These are phyloP conservation scores for Drosophila paranaensis DNA, from an alignment of 2,888 invertebrate species.

Conservation along the genomic window DNA sequence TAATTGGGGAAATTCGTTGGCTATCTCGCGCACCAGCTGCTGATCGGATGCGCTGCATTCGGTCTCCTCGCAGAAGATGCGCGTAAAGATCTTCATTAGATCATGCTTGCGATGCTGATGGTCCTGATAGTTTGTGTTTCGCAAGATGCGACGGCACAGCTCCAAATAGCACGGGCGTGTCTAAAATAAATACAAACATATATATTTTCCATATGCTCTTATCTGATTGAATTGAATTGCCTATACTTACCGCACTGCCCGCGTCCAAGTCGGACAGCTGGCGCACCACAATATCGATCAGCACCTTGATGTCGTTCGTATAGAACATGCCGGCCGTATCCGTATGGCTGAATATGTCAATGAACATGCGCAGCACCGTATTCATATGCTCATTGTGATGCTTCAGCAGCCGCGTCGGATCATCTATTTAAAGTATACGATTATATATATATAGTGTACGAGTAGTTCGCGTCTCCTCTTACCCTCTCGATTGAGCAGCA, in stretches of 20 bases:
- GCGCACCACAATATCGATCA: constrained; percentile 96
- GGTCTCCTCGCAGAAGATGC: constrained; percentile 94
- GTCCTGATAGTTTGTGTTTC: constrained; percentile 92
- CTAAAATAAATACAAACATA: constrained; percentile 83
- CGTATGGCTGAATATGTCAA: constrained; percentile 92
- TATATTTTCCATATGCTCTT: background rate
- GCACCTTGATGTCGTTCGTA: constrained; percentile 96
- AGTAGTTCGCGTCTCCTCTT: constrained; percentile 27
- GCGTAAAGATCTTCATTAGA: constrained; percentile 92
- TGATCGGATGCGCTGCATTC: constrained; percentile 91
- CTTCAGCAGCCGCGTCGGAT: constrained; percentile 94
- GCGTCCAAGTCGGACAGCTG: constrained; percentile 95
- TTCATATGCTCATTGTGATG: constrained; percentile 91
- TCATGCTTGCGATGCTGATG: constrained; percentile 93
- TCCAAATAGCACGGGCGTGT: constrained; percentile 91
- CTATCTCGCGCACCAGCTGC: constrained; percentile 91
- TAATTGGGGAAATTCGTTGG: constrained; percentile 93
- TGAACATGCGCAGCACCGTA: constrained; percentile 94
- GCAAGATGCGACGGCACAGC: constrained; percentile 91
- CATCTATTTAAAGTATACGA: constrained; percentile 87
- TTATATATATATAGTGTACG: background rate
- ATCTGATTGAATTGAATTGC: background rate
- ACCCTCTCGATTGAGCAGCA: constrained; percentile 96
- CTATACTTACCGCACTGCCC: constrained; percentile 89
- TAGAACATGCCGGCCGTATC: constrained; percentile 95